Base-by-base conservation (phyloP, 2,113 vertebrate species). In the Phasianus colchicus region DNA sequence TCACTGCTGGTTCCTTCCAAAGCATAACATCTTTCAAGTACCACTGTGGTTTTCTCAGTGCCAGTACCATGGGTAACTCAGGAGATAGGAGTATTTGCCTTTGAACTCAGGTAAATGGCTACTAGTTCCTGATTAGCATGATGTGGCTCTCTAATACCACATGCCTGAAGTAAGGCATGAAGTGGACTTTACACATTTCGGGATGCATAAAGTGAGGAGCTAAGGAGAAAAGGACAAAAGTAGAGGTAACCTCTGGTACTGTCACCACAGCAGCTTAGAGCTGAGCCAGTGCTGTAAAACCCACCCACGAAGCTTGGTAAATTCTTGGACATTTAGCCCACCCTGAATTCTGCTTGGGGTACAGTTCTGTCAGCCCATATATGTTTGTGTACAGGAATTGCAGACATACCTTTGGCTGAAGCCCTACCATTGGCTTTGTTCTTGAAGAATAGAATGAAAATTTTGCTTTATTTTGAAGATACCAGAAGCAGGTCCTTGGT, bases 271-370 rank as follows among this genome's bases (percentile, higher is more conserved):
- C 86, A 84, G 92, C 90, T 92, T 63, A 79, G 76, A 92, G 83
- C 54, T 52, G 77, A 93, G 66, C 29, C 67, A 65, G 47, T 82
- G 43, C 89, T 92, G 89, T 85, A 91, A 75, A 95, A 91, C 85
- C 95, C 95, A 96, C 96, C 95, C 96, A 94, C 65, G 36, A 92
- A 94, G 93, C 86, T 82, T 48, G 48, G 89, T 89, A 25, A 96
- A 95, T 96, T 83, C 83, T 74, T 83, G 76, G 92, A 90, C 42
- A 0, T 80, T 89, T 57, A 84, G 93, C 86, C 86, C 81, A 22
- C 38, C 7, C 32, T 48, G 74, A 89, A 50, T 90, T 82, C 90
- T 89, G 40, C 86, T 81, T 65, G 54, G 86, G 92, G 57, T 96
- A 58, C 38, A 12, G 43, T 90, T 86, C 78, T 76, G 73, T 83